Conservation (phyloP, 2,797 vertebrate genomes). For the Tamandua tetradactyla region DNA sequence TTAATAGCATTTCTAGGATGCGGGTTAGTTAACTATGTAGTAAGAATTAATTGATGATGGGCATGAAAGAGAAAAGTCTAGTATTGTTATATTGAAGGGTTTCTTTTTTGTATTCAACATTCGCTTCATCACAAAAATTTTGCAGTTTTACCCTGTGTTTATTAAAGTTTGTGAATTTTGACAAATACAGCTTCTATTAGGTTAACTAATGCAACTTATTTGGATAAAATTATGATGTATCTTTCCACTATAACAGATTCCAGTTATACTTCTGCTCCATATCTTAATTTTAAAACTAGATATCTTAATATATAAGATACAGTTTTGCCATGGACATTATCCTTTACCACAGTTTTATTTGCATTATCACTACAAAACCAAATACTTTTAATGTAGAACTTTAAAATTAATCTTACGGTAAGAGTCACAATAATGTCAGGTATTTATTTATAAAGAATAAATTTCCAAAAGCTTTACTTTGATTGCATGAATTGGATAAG, state of each 20-base stretch:
- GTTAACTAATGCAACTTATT: neutral
- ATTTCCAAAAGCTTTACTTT: neutral
- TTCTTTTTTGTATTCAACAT: neutral
- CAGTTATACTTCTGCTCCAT: neutral
- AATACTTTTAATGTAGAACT: neutral
- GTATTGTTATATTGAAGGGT: neutral
- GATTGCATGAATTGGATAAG: neutral
- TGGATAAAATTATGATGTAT: neutral
- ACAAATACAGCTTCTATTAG: neutral
- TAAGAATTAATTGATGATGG: neutral
- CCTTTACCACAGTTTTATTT: neutral
- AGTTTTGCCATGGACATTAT: neutral
- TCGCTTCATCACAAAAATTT: neutral
- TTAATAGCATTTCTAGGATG: neutral
- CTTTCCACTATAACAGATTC: neutral
- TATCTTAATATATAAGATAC: neutral
- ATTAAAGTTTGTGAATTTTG: constrained; percentile 7
- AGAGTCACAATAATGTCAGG: neutral
- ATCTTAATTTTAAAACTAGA: constrained; percentile 40
- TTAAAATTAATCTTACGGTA: neutral
- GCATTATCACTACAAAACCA: neutral
- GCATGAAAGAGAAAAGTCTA: neutral
- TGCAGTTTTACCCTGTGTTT: neutral
- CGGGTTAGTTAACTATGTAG: neutral
- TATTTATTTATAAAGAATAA: constrained; percentile 5